Evolutionary conservation across 2,797 vertebrate species (phyloP).

Genomic region (Lepus oiostolus): DNA sequence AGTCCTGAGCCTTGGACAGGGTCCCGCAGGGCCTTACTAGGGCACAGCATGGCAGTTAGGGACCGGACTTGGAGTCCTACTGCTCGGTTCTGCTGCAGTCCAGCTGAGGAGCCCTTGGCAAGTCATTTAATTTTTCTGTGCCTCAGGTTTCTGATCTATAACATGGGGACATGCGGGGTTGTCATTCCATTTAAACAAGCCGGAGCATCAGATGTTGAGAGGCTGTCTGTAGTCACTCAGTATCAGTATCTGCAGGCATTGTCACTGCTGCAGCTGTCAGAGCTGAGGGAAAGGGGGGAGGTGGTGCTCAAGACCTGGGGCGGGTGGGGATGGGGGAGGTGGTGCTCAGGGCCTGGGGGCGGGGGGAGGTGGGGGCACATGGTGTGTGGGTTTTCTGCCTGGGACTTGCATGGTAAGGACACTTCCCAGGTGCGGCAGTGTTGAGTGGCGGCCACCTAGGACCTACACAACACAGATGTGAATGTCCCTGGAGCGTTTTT

Average conservation of each 20-base stretch:
- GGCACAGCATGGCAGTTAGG: neutral
- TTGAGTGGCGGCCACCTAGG: neutral
- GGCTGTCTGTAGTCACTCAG: neutral
- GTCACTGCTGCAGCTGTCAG: neutral
- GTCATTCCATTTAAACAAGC: neutral
- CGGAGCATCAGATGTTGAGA: neutral
- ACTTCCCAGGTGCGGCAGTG: accelerated
- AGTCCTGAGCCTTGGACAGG: accelerated
- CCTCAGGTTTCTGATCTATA: neutral
- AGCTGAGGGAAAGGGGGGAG: neutral
- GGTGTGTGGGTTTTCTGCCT: neutral
- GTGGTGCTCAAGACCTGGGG: neutral
- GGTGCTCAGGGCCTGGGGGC: accelerated
- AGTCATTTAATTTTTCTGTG: neutral
- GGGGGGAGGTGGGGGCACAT: too few relatives aligned
- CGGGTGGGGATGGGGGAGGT: too few relatives aligned
- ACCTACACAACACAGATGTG: neutral
- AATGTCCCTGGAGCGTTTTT: neutral
- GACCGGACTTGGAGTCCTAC: accelerated
- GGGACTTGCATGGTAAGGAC: accelerated
- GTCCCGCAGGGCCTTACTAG: neutral
- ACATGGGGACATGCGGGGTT: accelerated
- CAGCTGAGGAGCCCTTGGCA: neutral
- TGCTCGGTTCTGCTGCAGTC: neutral
- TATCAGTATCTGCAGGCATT: accelerated